Evolutionary conservation across 2,797 vertebrate species (phyloP).

Genomic region (Urophycis tenuis): DNA sequence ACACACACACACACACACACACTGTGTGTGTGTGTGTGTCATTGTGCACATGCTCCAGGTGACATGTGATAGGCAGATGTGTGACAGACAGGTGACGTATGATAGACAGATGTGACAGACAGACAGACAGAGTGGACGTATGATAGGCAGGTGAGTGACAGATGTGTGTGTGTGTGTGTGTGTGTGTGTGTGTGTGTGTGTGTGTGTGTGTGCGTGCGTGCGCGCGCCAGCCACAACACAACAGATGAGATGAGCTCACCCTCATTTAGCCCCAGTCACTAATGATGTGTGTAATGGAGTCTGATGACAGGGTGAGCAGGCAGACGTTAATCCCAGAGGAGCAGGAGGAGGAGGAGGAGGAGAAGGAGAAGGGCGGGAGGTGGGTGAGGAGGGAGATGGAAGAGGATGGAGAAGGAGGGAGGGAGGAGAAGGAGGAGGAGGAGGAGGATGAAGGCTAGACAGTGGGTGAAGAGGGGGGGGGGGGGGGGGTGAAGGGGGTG

Average conservation of each 20-base stretch:
- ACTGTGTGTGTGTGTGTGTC: background rate
- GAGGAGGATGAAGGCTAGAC: background rate
- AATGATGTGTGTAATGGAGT: constrained; percentile 64
- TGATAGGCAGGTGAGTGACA: background rate
- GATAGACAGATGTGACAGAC: background rate
- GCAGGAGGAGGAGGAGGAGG: too few relatives aligned
- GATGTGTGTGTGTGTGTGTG: background rate
- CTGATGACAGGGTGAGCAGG: constrained; percentile 44
- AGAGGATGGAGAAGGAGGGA: too few relatives aligned
- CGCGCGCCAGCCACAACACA: constrained; percentile 34
- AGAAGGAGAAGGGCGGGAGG: background rate
- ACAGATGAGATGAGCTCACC: constrained; percentile 51
- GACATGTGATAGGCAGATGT: background rate
- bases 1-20: background rate
- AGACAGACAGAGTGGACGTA: background rate
- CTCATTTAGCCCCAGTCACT: constrained; percentile 52
- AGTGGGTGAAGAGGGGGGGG: too few relatives aligned
- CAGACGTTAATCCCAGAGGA: background rate
- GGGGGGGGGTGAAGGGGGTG: too few relatives aligned
- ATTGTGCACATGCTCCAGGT: constrained; percentile 10
- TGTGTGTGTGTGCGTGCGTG: background rate
- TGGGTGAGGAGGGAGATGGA: constrained; percentile 14
- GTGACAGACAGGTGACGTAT: background rate
- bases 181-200: too few relatives aligned
- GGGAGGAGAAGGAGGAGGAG: too few relatives aligned